Base-by-base conservation (phyloP, 2,113 vertebrate species). In the Setophaga kirtlandii region DNA sequence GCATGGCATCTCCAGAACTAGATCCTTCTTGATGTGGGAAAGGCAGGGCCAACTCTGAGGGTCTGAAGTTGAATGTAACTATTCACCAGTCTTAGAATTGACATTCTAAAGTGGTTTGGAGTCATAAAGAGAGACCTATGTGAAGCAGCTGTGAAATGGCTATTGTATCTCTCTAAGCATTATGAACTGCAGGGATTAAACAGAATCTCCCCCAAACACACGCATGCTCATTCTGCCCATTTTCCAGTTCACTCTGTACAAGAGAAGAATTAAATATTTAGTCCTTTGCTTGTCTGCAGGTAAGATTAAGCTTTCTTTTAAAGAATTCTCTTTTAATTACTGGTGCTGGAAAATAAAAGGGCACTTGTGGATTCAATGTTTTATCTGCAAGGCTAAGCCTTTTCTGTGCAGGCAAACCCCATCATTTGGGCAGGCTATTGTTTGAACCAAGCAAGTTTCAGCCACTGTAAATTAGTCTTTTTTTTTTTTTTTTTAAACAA, bases 341-440 rank as follows among this genome's bases (percentile, higher is more conserved):
- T 71, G 21, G 30, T 89, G 37, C 62, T 37, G 53, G 52, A 21
- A 64, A 60, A 39, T 75, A 49, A 96, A 94, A 50, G 16, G 31
- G 39, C 47, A 62, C 30, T 30, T 67, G 69, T 27, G 37, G 64
- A 69, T 87, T 95, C 84, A 92, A 53, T 93, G 90, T 96, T 95
- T 97, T 95, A 89, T 96, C 96, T 95, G 93, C 70, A 63, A 98
- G 97, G 91, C 85, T 64, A 85, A 83, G 68, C 75, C 55, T 92
- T 62, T 71, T 93, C 96, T 73, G 19, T 79, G 95, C 96, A 96
- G 85, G 92, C 95, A 96, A 88, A 92, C 14, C 16, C 74, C 1
- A 1, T 96, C 58, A 77, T 58, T 83, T 20, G 85, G 47, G 76
- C 83, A 89, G 69, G 62, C 89, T 96, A 58, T 96, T 96, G 64